Evolutionary conservation across 2,888 invertebrate species (phyloP).

Genomic region (Clanis bilineata): DNA sequence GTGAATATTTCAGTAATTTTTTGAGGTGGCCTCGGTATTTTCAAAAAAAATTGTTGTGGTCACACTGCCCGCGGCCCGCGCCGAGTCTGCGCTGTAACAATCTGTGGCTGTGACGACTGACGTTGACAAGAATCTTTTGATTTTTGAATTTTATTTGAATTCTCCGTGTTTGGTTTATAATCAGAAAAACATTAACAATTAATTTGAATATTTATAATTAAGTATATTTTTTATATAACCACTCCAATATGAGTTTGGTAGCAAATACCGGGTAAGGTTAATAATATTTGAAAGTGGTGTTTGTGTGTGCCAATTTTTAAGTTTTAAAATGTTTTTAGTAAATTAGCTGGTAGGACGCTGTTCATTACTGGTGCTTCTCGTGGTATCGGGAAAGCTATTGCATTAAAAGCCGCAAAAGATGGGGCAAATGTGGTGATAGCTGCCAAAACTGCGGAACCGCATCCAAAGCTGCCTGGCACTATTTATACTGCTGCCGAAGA

Average conservation of each 20-base stretch:
- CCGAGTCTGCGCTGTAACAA: no score
- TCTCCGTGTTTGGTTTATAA: no score
- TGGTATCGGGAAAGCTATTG: constrained; percentile 98
- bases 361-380: constrained; percentile 98
- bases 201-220: neutral
- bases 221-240: neutral
- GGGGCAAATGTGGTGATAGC: constrained; percentile 96
- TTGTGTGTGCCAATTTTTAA: constrained; percentile 28
- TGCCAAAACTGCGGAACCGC: constrained; percentile 94
- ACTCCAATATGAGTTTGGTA: constrained; percentile 70
- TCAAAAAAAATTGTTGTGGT: no score
- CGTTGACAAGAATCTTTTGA: neutral
- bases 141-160: neutral
- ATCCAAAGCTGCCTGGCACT: constrained; percentile 95
- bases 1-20: no score
- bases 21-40: no score
- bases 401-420: constrained; percentile 94
- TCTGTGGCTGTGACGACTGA: no score
- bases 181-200: no score
- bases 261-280: constrained; percentile 74
- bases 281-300: constrained; percentile 17
- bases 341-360: constrained; percentile 92
- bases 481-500: constrained; percentile 95
- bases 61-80: no score
- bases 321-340: constrained; percentile 52